phyloP scores from a whole-genome alignment of 2,797 vertebrate species.

The Myotis myotis region DNA sequence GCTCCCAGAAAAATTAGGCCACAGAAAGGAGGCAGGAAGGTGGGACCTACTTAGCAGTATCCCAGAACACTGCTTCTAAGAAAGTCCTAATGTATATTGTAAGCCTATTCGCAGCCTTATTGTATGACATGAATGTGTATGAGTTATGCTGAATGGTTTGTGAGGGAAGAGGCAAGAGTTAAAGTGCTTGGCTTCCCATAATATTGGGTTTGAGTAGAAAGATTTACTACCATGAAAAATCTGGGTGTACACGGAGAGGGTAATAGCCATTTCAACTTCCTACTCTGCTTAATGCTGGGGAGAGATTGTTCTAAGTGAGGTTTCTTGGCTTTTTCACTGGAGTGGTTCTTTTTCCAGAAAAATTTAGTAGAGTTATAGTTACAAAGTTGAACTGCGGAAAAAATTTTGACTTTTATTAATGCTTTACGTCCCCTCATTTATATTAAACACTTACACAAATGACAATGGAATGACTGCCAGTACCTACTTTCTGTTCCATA shows the following conservation, averaged over 20 bases:
- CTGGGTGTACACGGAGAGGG: no score
- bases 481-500: not conserved
- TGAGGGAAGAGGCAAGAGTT: not conserved
- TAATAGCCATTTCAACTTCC: not conserved
- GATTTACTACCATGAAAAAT: not conserved
- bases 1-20: not conserved
- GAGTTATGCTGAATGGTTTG: not conserved
- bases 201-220: not conserved
- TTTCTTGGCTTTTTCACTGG: no score
- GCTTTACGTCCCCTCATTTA: not conserved
- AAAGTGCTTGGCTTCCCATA: not conserved
- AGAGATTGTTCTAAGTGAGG: not conserved
- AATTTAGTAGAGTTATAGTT: not conserved
- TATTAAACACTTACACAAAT: not conserved
- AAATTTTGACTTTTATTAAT: not conserved
- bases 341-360: not conserved
- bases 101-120: not conserved
- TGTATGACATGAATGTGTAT: not conserved
- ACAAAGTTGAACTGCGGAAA: not conserved
- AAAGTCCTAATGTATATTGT: not conserved
- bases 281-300: not conserved
- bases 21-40: not conserved
- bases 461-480: not conserved
- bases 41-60: not conserved
- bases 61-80: not conserved